These are phyloP conservation scores for Phymatocera aterrima DNA, from an alignment of 2,888 invertebrate species.

Conservation along the genomic window DNA sequence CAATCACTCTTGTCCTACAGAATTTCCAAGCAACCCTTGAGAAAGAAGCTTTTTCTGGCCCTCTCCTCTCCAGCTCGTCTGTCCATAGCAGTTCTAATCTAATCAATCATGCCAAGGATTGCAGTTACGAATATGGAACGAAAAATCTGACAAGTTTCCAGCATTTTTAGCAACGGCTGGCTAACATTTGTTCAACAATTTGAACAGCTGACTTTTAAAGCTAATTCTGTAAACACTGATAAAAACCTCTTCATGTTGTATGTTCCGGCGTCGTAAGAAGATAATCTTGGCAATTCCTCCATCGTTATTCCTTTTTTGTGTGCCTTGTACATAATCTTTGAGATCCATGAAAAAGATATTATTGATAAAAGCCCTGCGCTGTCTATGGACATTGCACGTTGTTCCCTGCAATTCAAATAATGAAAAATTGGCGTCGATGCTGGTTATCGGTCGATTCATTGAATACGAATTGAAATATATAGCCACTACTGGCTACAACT, in stretches of 20 bases:
- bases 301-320: conserved; percentile 73
- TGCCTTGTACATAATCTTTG: conserved; percentile 75
- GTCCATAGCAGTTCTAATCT: conserved; percentile 77
- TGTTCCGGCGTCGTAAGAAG: conserved; percentile 75
- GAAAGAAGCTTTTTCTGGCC: conserved; percentile 75
- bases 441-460: too few species aligned
- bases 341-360: conserved; percentile 76
- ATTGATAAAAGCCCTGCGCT: conserved; percentile 75
- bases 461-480: too few species aligned
- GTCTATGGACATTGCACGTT: conserved; percentile 72
- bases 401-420: conserved; percentile 54
- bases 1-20: conserved; percentile 73
- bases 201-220: background rate
- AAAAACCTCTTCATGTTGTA: conserved; percentile 76
- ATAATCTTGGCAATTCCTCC: conserved; percentile 71
- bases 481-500: too few species aligned
- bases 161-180: too few species aligned
- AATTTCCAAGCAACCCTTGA: conserved; percentile 75
- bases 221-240: background rate
- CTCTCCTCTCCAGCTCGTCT: conserved; percentile 74
- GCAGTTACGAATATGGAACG: conserved; percentile 54
- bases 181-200: background rate
- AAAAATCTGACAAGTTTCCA: too few species aligned
- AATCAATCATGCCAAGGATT: too few species aligned
- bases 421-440: too few species aligned